Evolutionary conservation across 2,113 vertebrate species (phyloP).

Genomic region (Podiceps cristatus): DNA sequence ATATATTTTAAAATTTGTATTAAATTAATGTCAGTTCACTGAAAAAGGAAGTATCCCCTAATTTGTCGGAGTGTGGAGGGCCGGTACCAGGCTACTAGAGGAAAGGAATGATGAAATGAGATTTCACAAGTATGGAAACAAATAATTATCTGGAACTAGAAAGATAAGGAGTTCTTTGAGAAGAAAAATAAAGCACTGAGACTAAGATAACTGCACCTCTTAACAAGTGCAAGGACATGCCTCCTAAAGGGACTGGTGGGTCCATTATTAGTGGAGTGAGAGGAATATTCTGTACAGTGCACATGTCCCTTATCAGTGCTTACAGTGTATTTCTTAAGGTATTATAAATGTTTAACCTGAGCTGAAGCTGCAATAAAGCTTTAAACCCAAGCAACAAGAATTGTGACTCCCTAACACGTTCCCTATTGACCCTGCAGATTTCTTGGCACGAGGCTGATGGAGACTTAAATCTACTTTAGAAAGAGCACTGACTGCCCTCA

Average conservation of each 20-base stretch:
- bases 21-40: background rate
- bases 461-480: conserved; percentile 17
- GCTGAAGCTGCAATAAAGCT: background rate
- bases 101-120: background rate
- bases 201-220: background rate
- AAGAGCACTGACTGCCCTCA: background rate
- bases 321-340: background rate
- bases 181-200: background rate
- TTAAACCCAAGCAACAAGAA: background rate
- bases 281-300: background rate
- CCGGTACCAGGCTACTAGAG: background rate
- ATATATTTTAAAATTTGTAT: background rate
- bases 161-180: background rate
- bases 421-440: conserved; percentile 4
- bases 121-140: background rate
- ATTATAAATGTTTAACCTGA: background rate
- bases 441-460: conserved; percentile 1
- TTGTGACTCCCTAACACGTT: background rate
- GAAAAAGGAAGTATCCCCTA: background rate
- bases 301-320: background rate
- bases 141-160: background rate
- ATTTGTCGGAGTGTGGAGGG: background rate
- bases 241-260: background rate
- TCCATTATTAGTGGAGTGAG: background rate
- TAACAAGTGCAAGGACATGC: background rate